Conservation (phyloP, 2,888 invertebrate genomes). For the Phlogophora meticulosa region DNA sequence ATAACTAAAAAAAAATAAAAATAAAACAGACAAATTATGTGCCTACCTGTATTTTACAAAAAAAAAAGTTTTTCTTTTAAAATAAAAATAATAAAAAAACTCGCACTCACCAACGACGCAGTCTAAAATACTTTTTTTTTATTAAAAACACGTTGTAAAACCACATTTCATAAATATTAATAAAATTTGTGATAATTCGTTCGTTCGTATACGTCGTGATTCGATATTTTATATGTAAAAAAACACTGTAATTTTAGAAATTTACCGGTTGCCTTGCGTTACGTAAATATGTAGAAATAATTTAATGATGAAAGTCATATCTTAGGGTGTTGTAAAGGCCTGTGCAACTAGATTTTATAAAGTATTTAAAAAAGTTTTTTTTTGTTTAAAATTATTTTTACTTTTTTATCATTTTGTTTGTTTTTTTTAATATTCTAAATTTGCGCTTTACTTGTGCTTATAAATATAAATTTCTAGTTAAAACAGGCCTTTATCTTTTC, state of each 20-base stretch:
- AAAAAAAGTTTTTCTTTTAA: too few species aligned
- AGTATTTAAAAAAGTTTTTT: constrained; percentile 5
- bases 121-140: neutral
- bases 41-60: too few species aligned
- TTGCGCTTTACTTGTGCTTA: neutral
- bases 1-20: too few species aligned
- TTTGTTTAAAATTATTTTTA: neutral
- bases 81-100: too few species aligned
- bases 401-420: neutral
- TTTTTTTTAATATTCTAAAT: constrained; percentile 33
- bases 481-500: constrained; percentile 66
- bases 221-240: constrained; percentile 52
- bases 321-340: constrained; percentile 67
- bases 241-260: constrained; percentile 68
- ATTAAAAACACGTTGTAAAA: constrained; percentile 40
- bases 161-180: constrained; percentile 52
- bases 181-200: constrained; percentile 83
- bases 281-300: constrained; percentile 78
- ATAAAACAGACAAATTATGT: too few species aligned
- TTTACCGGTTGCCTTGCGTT: constrained; percentile 86
- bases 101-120: too few species aligned
- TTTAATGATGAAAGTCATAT: constrained; percentile 53
- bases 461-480: constrained; percentile 51
- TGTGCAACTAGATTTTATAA: constrained; percentile 55
- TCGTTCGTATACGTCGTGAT: constrained; percentile 76